Evolutionary conservation across 92 coral and sea anemone genomes (phyloP).

Genomic region (Phenganax stokvisi): DNA sequence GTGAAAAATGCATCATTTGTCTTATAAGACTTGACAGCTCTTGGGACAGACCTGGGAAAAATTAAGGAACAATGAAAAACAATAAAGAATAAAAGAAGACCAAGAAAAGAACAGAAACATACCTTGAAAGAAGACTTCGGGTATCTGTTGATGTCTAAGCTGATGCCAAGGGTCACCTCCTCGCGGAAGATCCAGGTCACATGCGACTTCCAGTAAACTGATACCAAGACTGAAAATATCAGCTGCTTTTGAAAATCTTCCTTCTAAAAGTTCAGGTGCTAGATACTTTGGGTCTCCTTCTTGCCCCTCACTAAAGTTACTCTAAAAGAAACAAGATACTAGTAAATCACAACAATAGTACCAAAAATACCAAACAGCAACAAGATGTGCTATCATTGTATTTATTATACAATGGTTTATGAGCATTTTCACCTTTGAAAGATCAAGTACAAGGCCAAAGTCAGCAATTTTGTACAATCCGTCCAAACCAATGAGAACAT

Average conservation of each 20-base stretch:
- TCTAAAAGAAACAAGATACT: slow-evolving; percentile 19
- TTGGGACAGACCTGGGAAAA: slow-evolving; percentile 61
- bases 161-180: slow-evolving; percentile 98
- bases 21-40: slow-evolving; percentile 67
- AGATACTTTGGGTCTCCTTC: slow-evolving; percentile 96
- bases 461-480: slow-evolving; percentile 91
- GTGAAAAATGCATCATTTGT: slow-evolving; percentile 78
- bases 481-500: slow-evolving; percentile 81
- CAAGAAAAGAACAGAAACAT: not conserved
- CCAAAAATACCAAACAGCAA: not conserved
- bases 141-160: slow-evolving; percentile 75
- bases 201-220: slow-evolving; percentile 76
- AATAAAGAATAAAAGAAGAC: not conserved
- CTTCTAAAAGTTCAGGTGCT: slow-evolving; percentile 94
- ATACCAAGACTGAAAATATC: slow-evolving; percentile 95
- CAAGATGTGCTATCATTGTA: not conserved
- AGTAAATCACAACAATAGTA: not conserved
- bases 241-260: slow-evolving; percentile 85
- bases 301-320: slow-evolving; percentile 65
- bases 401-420: not conserved
- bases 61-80: not conserved
- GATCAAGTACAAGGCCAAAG: slow-evolving; percentile 88
- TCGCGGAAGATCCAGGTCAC: slow-evolving; percentile 86
- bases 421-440: slow-evolving; percentile 64
- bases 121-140: slow-evolving; percentile 82